A percentile compares a stretch with the other conserved stretches of the same genome.
These are phyloP conservation scores for Hippocampus mohnikei DNA, from an alignment of 2,113 vertebrate species.

Conservation along the genomic window DNA sequence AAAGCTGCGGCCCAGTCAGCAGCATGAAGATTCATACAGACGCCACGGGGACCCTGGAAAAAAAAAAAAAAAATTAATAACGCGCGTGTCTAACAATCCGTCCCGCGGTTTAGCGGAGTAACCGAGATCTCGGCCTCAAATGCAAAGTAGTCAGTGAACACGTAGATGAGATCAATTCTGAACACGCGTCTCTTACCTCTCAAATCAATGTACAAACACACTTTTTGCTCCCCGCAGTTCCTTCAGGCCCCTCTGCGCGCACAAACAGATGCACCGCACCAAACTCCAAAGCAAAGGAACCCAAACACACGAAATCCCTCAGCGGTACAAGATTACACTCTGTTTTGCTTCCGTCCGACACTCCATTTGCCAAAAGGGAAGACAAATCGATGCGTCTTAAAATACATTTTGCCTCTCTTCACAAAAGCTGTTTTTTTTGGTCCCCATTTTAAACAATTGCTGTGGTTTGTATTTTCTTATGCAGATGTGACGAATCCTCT, in stretches of 20 bases:
- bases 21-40: slow-evolving; percentile 79
- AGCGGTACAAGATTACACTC: slow-evolving; percentile 6
- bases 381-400: slow-evolving; percentile 22
- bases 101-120: slow-evolving; percentile 76
- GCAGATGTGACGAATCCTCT: slow-evolving; percentile 35
- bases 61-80: slow-evolving; percentile 80
- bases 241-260: slow-evolving; percentile 29
- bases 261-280: slow-evolving; percentile 28
- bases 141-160: slow-evolving; percentile 75
- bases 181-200: slow-evolving; percentile 56
- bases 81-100: slow-evolving; percentile 82
- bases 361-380: slow-evolving; percentile 11
- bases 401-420: slow-evolving; percentile 8
- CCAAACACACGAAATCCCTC: slow-evolving; percentile 10
- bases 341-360: slow-evolving; percentile 6
- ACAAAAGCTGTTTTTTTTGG: slow-evolving; percentile 23
- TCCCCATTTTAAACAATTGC: slow-evolving; percentile 14
- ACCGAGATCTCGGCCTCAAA: slow-evolving; percentile 72
- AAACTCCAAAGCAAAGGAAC: slow-evolving; percentile 35
- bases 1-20: slow-evolving; percentile 77
- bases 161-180: slow-evolving; percentile 70
- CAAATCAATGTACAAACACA: slow-evolving; percentile 54
- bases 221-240: slow-evolving; percentile 35
- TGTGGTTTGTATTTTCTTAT: slow-evolving; percentile 31
- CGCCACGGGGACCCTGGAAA: slow-evolving; percentile 70